phyloP scores from a whole-genome alignment of 2,113 vertebrate species.

The Athene noctua region DNA sequence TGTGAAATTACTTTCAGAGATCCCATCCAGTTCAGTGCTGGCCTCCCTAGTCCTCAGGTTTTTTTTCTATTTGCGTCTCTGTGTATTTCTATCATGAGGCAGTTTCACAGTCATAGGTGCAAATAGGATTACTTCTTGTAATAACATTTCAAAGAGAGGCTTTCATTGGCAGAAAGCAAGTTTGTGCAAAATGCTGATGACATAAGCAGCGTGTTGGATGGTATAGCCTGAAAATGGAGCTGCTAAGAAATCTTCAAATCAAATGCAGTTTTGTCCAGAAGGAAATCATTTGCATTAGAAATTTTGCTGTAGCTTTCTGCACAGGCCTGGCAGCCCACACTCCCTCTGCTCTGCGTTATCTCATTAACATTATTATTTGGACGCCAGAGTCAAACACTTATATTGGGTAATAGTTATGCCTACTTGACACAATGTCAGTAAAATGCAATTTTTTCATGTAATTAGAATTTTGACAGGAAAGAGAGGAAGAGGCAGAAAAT shows the following conservation, averaged over 20 bases:
- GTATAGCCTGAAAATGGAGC: not conserved
- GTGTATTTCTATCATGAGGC: not conserved
- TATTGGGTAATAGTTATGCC: not conserved
- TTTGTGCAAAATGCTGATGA: slow-evolving; percentile 6
- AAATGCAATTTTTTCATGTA: slow-evolving; percentile 28
- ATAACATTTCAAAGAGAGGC: not conserved
- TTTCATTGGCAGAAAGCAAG: not conserved
- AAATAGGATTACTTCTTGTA: not conserved
- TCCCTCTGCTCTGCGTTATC: slow-evolving; percentile 31
- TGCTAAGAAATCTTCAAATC: slow-evolving; percentile 19
- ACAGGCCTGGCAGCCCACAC: slow-evolving; percentile 19
- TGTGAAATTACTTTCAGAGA: slow-evolving; percentile 2
- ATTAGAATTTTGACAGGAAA: slow-evolving; percentile 60
- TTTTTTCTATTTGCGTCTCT: not conserved
- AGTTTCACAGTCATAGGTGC: not conserved
- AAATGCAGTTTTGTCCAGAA: slow-evolving; percentile 36
- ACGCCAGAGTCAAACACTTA: slow-evolving; percentile 41
- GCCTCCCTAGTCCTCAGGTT: not conserved
- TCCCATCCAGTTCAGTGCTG: not conserved
- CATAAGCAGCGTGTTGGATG: not conserved
- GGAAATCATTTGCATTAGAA: slow-evolving; percentile 15
- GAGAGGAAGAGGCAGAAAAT: slow-evolving; percentile 58
- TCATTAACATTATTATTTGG: slow-evolving; percentile 52
- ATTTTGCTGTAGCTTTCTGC: not conserved
- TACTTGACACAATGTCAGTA: slow-evolving; percentile 52